phyloP scores from a whole-genome alignment of 2,888 invertebrate species.

The Serripes groenlandicus region DNA sequence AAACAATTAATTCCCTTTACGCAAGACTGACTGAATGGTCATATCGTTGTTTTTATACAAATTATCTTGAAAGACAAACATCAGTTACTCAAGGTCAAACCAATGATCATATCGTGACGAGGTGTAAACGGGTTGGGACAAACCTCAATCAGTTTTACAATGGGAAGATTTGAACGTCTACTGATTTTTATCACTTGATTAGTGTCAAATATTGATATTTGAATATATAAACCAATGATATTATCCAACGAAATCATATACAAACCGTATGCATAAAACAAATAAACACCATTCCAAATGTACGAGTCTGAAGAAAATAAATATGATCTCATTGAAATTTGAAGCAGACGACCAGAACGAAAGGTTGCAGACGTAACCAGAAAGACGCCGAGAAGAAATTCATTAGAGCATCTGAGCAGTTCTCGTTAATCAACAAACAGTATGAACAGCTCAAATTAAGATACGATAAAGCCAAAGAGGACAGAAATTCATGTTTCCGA shows the following conservation, averaged over 20 bases:
- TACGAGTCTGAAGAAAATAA: neutral
- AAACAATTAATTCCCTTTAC: too few species aligned
- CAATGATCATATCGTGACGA: neutral
- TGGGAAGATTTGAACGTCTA: neutral
- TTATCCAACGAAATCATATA: too few species aligned
- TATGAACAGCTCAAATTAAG: constrained; percentile 6
- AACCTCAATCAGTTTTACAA: neutral
- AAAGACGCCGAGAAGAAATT: constrained; percentile 20
- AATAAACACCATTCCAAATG: neutral
- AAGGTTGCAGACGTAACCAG: neutral
- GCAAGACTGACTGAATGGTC: too few species aligned
- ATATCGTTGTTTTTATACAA: too few species aligned
- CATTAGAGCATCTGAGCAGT: constrained; percentile 4
- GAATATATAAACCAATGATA: neutral
- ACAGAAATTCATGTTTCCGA: neutral
- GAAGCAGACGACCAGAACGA: constrained; percentile 8
- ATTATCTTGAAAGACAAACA: too few species aligned
- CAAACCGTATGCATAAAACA: too few species aligned
- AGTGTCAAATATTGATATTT: neutral
- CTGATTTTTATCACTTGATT: constrained; percentile 13
- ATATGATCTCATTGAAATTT: neutral
- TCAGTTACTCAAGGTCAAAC: too few species aligned
- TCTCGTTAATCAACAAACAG: constrained; percentile 6
- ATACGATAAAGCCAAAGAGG: constrained; percentile 6
- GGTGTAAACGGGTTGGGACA: neutral